phyloP scores from a whole-genome alignment of 2,797 vertebrate species.

The Ficedula albicollis region DNA sequence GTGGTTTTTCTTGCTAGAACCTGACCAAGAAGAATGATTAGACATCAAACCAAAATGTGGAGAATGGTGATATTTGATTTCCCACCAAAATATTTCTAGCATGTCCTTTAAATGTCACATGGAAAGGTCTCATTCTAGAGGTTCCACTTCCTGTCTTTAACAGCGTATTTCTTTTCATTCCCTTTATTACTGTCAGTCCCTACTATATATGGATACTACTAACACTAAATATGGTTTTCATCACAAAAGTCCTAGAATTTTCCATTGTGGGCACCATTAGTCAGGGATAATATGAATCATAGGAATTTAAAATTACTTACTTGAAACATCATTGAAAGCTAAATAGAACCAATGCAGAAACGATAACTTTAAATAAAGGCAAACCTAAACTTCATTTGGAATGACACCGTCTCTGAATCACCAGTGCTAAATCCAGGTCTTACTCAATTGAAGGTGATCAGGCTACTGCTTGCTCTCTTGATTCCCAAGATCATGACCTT shows the following conservation, averaged over 20 bases:
- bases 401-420: background rate
- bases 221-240: conserved; percentile 44
- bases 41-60: background rate
- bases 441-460: background rate
- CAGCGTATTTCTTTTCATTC: background rate
- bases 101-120: conserved; percentile 9
- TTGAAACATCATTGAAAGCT: conserved; percentile 8
- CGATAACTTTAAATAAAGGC: background rate
- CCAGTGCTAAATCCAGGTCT: background rate
- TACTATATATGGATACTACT: conserved; percentile 16
- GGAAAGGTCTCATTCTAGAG: background rate
- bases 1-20: background rate
- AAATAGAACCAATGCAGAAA: background rate
- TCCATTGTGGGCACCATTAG: conserved; percentile 45
- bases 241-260: conserved; percentile 12
- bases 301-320: conserved; percentile 49
- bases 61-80: background rate
- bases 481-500: background rate
- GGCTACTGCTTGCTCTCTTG: background rate
- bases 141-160: conserved; percentile 4
- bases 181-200: background rate
- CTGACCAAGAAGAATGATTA: background rate
- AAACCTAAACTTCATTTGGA: background rate
- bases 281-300: conserved; percentile 55
- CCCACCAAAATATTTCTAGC: background rate